Conservation (phyloP, 1,140 invertebrate species). For the Drosophila albomicans region DNA sequence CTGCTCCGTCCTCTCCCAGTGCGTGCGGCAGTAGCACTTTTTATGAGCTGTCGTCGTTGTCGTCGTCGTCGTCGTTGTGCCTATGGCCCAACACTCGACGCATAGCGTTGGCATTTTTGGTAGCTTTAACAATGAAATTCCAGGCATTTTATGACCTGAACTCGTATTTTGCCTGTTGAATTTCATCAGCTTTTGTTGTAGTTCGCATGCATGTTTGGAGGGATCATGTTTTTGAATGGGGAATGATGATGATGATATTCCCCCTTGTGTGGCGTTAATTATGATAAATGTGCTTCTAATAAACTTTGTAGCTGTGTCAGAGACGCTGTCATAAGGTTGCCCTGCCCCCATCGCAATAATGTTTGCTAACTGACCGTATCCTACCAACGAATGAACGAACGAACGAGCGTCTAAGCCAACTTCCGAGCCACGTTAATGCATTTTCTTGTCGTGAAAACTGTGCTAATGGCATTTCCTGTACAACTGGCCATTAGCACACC, state of each 20-base stretch:
- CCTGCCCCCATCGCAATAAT: slow-evolving; percentile 12
- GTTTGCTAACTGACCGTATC: slow-evolving; percentile 16
- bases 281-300: slow-evolving; percentile 78
- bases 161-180: slow-evolving; percentile 58
- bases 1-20: neutral
- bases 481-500: slow-evolving; percentile 62
- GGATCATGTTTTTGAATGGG: slow-evolving; percentile 2
- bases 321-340: slow-evolving; percentile 36
- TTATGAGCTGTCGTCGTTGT: slow-evolving; percentile 57
- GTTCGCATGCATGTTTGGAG: slow-evolving; percentile 4
- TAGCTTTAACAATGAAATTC: slow-evolving; percentile 68
- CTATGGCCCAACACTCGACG: slow-evolving; percentile 32
- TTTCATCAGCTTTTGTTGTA: slow-evolving; percentile 38
- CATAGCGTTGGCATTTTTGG: slow-evolving; percentile 36
- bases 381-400: neutral
- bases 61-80: slow-evolving; percentile 32
- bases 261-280: slow-evolving; percentile 56
- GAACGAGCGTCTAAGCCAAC: slow-evolving; percentile 8
- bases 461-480: slow-evolving; percentile 74
- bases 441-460: slow-evolving; percentile 59
- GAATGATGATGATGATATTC: slow-evolving; percentile 5
- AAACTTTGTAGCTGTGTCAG: slow-evolving; percentile 45
- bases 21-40: slow-evolving; percentile 58
- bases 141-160: slow-evolving; percentile 52
- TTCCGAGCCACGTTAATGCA: slow-evolving; percentile 61